Percentiles rank a stretch among this genome's conserved stretches.
Evolutionary conservation across 35 echinoderm and acorn worm species (phyloP).

Genomic region (Lytechinus variegatus): DNA sequence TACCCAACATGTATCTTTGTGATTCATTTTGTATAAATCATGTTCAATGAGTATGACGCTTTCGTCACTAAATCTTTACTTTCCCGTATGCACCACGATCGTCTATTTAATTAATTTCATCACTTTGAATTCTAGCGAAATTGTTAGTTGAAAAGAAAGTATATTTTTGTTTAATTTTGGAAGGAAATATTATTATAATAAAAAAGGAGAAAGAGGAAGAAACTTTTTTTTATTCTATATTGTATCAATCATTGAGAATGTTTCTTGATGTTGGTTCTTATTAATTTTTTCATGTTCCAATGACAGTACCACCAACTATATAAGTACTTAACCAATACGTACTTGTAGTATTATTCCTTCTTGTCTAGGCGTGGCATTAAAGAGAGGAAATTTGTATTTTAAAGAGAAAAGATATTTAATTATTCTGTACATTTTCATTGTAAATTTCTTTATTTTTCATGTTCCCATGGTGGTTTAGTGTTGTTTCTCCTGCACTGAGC

Average conservation of each 20-base stretch:
- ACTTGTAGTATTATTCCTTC: neutral
- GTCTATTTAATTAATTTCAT: too few relatives aligned
- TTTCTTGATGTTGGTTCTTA: neutral
- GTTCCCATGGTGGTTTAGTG: neutral
- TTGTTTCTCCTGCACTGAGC: neutral
- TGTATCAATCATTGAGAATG: neutral
- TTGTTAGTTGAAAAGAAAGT: too few relatives aligned
- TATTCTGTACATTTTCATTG: slow-evolving; percentile 15
- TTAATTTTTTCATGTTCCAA: neutral
- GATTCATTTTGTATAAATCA: neutral
- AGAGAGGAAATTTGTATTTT: neutral
- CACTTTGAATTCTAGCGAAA: too few relatives aligned
- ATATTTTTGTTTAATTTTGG: too few relatives aligned
- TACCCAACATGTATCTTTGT: too few relatives aligned
- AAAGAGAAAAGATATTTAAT: slow-evolving; percentile 21
- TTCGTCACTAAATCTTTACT: neutral
- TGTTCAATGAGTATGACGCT: neutral
- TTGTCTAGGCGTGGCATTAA: neutral
- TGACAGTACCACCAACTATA: neutral
- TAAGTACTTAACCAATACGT: neutral
- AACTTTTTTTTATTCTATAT: neutral
- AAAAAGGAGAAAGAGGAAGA: too few relatives aligned
- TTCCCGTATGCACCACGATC: too few relatives aligned
- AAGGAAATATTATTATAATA: too few relatives aligned
- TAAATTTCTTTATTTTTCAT: slow-evolving; percentile 32